A percentile compares a stretch with the other conserved stretches of the same genome.
Evolutionary conservation across 2,797 vertebrate genomes (phyloP).

Genomic region (Neoniphon sammara): DNA sequence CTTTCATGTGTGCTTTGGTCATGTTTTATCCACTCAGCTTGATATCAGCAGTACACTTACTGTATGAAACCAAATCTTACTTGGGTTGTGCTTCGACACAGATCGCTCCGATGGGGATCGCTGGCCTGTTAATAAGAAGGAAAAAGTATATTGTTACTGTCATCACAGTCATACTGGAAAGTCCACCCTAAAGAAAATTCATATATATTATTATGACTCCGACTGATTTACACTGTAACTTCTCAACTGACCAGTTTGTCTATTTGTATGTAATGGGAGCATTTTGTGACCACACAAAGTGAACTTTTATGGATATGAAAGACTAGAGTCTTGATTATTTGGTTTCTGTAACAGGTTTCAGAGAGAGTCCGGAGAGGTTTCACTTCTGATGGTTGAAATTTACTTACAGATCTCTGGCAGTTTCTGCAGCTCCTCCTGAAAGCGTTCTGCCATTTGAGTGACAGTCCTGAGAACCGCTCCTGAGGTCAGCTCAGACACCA

Average conservation of each 20-base stretch:
- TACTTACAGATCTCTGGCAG: slow-evolving; percentile 75
- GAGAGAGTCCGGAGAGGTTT: no score
- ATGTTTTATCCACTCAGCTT: neutral
- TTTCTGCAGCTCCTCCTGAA: slow-evolving; percentile 71
- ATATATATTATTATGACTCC: no score
- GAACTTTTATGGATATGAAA: no score
- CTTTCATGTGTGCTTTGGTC: neutral
- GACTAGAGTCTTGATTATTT: no score
- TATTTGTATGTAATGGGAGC: no score
- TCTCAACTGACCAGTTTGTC: no score
- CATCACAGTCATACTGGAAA: no score
- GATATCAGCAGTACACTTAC: neutral
- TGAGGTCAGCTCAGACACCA: slow-evolving; percentile 72
- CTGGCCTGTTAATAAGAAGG: slow-evolving; percentile 63
- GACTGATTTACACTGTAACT: no score
- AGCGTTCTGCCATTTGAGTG: slow-evolving; percentile 64
- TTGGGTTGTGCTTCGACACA: slow-evolving; percentile 58
- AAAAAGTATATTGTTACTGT: no score
- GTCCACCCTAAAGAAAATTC: no score
- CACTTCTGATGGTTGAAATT: neutral
- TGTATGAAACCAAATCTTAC: slow-evolving; percentile 57
- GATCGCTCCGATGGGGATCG: slow-evolving; percentile 25
- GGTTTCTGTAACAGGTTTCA: no score
- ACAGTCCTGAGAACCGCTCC: slow-evolving; percentile 68
- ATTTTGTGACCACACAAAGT: no score